Evolutionary conservation across 2,797 vertebrate genomes (phyloP), one percentile per base, ranked within the genome.

Genomic region (Falco columbarius): DNA sequence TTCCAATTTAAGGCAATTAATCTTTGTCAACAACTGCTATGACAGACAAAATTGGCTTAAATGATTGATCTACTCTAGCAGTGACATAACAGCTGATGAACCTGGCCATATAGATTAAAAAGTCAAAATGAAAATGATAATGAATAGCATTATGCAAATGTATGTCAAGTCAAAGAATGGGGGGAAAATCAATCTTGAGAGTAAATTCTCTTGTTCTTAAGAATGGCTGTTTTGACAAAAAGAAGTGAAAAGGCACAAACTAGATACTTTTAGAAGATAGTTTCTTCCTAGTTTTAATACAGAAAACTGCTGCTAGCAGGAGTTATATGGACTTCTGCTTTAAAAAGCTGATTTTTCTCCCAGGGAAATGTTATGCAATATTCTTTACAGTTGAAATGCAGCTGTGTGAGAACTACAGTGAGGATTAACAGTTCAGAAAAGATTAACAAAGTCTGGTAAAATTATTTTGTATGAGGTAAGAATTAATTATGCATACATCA

Each of bases 11-110:
- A 36, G 56, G 56, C 14, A 89, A 92, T 95, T 96, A 29, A 94
- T 93, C 72, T 90, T 91, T 89, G 32, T 79, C 59, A 73, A n/a
- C 74, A 90, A 67, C 93, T 73, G 93, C 16, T 40, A 62, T 92
- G 95, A 88, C 80, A 95, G 77, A 16, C 15, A 90, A 96, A 96
- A 95, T 85, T 91, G 77, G 58, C 75, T 95, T 91, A 87, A 96
- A 93, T 93, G 89, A 95, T 96, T 94, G 82, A 95, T 96, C 52
- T 77, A 65, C 71, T 90, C 38, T n/a, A 15, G 3, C 30, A 68
- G 32, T 87, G 89, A 76, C 70, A 67, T 79, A 89, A 42, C 19
- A 85, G 65, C 77, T 83, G 67, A 96, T 83, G 89, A 93, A 92
- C 38, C n/a, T 76, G 52, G 47, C 61, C 44, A 24, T 54, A 92